Conservation (phyloP, 2,888 invertebrate species). For the Watsonalla cultraria region DNA sequence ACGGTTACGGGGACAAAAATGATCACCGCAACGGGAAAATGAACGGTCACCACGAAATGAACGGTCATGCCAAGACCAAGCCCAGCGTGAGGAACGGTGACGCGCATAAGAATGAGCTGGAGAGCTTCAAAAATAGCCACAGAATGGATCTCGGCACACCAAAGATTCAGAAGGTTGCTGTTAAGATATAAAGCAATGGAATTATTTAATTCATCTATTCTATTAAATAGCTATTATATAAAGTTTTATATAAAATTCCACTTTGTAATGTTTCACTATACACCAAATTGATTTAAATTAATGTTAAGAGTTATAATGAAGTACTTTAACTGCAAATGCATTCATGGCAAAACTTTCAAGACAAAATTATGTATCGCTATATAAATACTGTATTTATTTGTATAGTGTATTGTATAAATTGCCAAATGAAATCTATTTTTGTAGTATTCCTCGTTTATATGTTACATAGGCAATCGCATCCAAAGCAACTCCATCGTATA, state of each 20-base stretch:
- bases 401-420: slow-evolving; percentile 49
- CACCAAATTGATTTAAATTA: slow-evolving; percentile 42
- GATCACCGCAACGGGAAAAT: slow-evolving; percentile 31
- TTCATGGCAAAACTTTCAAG: slow-evolving; percentile 16
- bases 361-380: slow-evolving; percentile 16
- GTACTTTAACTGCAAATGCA: slow-evolving; percentile 21
- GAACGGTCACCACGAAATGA: slow-evolving; percentile 22
- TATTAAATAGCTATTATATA: slow-evolving; percentile 20
- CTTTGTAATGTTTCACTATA: slow-evolving; percentile 54
- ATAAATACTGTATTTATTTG: slow-evolving; percentile 33
- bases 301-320: slow-evolving; percentile 27
- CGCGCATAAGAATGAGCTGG: slow-evolving; percentile 29
- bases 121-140: slow-evolving; percentile 41
- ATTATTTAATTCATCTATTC: slow-evolving; percentile 23
- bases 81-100: slow-evolving; percentile 26
- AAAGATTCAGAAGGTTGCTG: slow-evolving; percentile 72
- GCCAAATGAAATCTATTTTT: slow-evolving; percentile 76
- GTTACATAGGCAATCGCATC: slow-evolving; percentile 27
- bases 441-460: slow-evolving; percentile 59
- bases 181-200: slow-evolving; percentile 51
- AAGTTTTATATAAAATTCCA: slow-evolving; percentile 61
- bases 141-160: slow-evolving; percentile 63
- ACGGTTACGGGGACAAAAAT: slow-evolving; percentile 29
- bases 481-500: slow-evolving; percentile 20
- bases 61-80: slow-evolving; percentile 25